phyloP scores from a whole-genome alignment of 2,888 invertebrate species.

The Deilephila porcellus region DNA sequence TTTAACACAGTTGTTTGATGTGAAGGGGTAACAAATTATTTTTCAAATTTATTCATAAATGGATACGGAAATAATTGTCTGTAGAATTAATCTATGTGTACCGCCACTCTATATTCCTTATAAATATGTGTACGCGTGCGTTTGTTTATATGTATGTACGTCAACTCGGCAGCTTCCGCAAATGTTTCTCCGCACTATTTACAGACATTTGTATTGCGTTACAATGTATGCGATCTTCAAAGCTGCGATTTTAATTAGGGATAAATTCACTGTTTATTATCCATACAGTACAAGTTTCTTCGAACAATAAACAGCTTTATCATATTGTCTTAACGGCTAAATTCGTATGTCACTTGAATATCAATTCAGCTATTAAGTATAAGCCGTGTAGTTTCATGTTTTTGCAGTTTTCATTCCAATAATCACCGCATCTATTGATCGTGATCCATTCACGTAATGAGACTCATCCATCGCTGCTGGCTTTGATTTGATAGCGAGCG shows the following conservation, averaged over 20 bases:
- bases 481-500: conserved; percentile 18
- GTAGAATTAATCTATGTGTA: background rate
- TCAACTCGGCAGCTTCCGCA: conserved; percentile 12
- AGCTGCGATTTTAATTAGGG: too few relatives aligned
- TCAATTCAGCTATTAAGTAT: background rate
- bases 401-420: background rate
- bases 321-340: background rate
- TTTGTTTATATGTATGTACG: conserved; percentile 8
- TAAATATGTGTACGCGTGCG: background rate
- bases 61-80: too few relatives aligned
- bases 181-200: conserved; percentile 9
- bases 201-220: background rate
- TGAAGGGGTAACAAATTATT: too few relatives aligned
- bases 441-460: conserved; percentile 8
- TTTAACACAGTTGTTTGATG: too few relatives aligned
- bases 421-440: conserved; percentile 11
- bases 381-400: background rate
- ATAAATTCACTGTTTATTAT: too few relatives aligned
- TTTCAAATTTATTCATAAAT: too few relatives aligned
- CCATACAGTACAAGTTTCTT: background rate
- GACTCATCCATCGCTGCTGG: background rate
- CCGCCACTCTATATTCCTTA: background rate
- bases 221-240: too few relatives aligned
- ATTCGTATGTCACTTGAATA: background rate
- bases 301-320: conserved; percentile 1